Evolutionary conservation across 2,113 vertebrate species (phyloP).

Genomic region (Arvicanthis niloticus): DNA sequence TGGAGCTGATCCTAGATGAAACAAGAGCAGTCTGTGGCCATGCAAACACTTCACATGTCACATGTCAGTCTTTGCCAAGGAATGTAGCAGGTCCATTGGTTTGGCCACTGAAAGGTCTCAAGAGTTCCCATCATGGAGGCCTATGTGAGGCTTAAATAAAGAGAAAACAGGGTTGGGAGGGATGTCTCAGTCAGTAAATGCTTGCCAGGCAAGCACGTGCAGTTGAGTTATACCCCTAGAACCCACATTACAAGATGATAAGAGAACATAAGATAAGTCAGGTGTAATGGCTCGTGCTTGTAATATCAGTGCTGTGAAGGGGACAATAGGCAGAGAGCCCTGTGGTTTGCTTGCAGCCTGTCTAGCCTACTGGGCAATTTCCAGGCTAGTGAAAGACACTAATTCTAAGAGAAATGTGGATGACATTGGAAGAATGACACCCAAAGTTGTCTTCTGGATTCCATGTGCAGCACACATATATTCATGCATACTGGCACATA

Average conservation of each 20-base stretch:
- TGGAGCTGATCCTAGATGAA: not conserved
- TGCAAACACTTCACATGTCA: not conserved
- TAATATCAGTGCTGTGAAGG: not conserved
- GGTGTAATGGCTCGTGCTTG: not conserved
- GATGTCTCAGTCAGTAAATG: not conserved
- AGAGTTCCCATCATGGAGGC: not conserved
- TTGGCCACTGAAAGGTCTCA: not conserved
- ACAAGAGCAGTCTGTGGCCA: not conserved
- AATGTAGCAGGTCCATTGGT: not conserved
- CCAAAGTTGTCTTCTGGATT: not conserved
- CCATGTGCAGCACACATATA: not conserved
- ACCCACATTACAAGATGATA: not conserved
- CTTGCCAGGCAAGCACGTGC: not conserved
- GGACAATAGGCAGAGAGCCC: not conserved
- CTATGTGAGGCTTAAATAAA: not conserved
- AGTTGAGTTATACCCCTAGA: not conserved
- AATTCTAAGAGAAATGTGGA: not conserved
- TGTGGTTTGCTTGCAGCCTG: not conserved
- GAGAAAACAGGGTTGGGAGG: not conserved
- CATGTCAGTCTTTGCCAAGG: not conserved
- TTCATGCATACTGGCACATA: too few species aligned
- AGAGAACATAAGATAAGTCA: not conserved
- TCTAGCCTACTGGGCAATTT: not conserved
- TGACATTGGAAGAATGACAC: not conserved
- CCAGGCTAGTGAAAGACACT: not conserved